Conservation (phyloP, 1,140 invertebrate species). For the Atta cephalotes region DNA sequence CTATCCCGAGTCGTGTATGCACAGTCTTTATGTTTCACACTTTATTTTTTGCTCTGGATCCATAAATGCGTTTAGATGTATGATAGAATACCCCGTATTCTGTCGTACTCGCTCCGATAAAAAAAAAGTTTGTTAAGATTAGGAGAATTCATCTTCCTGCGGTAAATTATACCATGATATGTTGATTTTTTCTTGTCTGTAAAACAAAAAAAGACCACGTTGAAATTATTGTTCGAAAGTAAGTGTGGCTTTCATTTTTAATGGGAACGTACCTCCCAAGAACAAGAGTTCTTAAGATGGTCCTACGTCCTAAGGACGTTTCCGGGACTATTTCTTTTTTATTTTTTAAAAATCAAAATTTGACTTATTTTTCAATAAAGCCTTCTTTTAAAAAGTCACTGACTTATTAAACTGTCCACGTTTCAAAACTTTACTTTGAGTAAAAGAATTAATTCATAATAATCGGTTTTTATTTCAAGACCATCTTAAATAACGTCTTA, state of each 20-base stretch:
- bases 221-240: neutral
- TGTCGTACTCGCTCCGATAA: neutral
- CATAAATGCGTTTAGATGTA: neutral
- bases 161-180: conserved; percentile 37
- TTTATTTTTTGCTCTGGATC: neutral
- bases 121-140: neutral
- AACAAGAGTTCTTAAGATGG: too few species aligned
- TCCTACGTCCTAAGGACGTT: too few species aligned
- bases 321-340: too few species aligned
- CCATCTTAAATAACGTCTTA: too few species aligned
- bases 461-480: too few species aligned
- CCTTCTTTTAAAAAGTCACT: too few species aligned
- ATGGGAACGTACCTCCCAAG: neutral
- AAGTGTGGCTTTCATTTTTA: neutral
- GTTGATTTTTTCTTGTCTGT: conserved; percentile 46
- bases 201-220: conserved; percentile 2
- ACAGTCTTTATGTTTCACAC: conserved; percentile 18
- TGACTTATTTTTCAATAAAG: too few species aligned
- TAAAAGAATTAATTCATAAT: too few species aligned
- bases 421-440: too few species aligned
- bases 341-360: too few species aligned
- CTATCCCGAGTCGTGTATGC: neutral
- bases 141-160: conserved; percentile 9
- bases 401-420: too few species aligned
- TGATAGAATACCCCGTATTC: neutral